Evolutionary conservation across 2,797 vertebrate genomes (phyloP).

Genomic region (Natrix natrix): DNA sequence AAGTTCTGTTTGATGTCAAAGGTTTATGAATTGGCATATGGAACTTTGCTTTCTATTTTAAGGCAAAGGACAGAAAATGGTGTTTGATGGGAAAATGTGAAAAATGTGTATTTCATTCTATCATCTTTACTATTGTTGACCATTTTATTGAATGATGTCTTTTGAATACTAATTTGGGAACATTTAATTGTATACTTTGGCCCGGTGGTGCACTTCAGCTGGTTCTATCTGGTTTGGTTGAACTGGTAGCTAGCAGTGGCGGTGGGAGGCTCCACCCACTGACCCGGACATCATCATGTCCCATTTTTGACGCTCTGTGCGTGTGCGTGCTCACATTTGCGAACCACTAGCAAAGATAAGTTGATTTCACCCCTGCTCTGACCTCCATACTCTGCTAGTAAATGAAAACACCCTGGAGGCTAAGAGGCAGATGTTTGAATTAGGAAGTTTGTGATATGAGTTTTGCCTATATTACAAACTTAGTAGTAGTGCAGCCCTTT

Average conservation of each 20-base stretch:
- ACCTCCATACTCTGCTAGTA: neutral
- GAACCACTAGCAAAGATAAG: too few species aligned
- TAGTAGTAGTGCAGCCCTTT: neutral
- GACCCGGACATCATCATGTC: too few species aligned
- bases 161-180: neutral
- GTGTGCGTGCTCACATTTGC: too few species aligned
- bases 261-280: too few species aligned
- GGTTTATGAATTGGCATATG: neutral
- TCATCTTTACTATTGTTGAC: neutral
- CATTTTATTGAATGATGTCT: neutral
- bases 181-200: neutral
- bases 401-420: neutral
- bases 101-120: neutral
- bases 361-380: too few species aligned
- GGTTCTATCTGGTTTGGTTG: too few species aligned
- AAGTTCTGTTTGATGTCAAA: neutral
- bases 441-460: neutral
- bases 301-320: too few species aligned
- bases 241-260: too few species aligned
- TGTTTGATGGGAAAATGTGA: neutral
- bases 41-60: neutral
- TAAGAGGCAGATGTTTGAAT: neutral
- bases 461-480: neutral
- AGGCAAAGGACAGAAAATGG: neutral
- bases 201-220: too few species aligned